Evolutionary conservation across 2,888 invertebrate species (phyloP).

Genomic region (Thumatha senex): DNA sequence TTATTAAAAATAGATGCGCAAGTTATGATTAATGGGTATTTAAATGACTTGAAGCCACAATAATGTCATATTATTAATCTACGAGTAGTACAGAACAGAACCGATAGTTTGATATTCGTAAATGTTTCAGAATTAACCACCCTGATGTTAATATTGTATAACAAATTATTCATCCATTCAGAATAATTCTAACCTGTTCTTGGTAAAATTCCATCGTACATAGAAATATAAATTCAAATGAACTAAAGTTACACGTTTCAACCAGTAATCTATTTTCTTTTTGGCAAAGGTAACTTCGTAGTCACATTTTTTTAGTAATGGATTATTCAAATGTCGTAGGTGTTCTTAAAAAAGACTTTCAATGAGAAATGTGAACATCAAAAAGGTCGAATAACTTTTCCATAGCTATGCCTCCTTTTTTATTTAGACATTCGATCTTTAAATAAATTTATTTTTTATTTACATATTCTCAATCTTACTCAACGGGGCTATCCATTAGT

Average conservation of each 20-base stretch:
- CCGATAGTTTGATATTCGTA: too few species aligned
- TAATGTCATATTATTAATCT: too few species aligned
- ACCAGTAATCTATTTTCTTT: constrained; percentile 24
- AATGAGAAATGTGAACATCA: not conserved
- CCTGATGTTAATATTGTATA: not conserved
- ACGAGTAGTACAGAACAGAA: too few species aligned
- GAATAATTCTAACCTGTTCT: not conserved
- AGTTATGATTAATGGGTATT: too few species aligned
- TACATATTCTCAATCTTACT: too few species aligned
- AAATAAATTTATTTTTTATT: too few species aligned
- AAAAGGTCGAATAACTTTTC: not conserved
- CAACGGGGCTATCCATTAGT: too few species aligned
- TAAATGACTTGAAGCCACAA: too few species aligned
- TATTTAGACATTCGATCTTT: too few species aligned
- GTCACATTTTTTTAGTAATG: constrained; percentile 11
- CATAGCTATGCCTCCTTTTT: too few species aligned
- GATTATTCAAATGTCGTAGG: constrained; percentile 2
- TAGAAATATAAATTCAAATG: constrained; percentile 7
- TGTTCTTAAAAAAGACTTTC: constrained; percentile 6
- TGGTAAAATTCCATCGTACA: not conserved
- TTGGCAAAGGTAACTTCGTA: constrained; percentile 6
- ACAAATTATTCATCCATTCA: constrained; percentile 1
- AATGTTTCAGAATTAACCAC: not conserved
- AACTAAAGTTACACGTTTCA: constrained; percentile 5
- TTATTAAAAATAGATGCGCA: too few species aligned